phyloP scores from a whole-genome alignment of 2,797 vertebrate species.

The Hipposideros larvatus region DNA sequence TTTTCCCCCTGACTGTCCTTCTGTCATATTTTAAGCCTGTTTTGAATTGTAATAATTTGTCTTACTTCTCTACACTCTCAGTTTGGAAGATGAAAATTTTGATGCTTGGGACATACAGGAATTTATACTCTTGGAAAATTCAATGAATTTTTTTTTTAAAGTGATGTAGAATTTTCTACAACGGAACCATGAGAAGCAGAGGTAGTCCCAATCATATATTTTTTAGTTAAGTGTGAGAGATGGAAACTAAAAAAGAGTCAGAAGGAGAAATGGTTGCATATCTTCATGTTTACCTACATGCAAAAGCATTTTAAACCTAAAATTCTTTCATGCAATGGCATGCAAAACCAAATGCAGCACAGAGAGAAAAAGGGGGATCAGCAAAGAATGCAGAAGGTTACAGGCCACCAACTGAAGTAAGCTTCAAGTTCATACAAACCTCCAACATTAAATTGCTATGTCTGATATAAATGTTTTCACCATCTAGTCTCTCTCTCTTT shows the following conservation, averaged over 20 bases:
- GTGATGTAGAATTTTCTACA: constrained; percentile 45
- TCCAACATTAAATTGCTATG: constrained; percentile 99
- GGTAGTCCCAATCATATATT: constrained; percentile 89
- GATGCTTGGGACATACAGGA: constrained; percentile 28
- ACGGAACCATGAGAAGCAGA: constrained; percentile 26
- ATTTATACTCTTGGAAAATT: constrained; percentile 62
- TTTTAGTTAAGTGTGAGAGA: constrained; percentile 83
- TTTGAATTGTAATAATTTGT: constrained; percentile 27
- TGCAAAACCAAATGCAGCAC: constrained; percentile 87
- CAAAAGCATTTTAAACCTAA: constrained; percentile 86
- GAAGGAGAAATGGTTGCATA: constrained; percentile 82
- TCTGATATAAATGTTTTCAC: constrained; percentile 99
- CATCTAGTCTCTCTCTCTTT: constrained; percentile 99
- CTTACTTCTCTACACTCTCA: constrained; percentile 17
- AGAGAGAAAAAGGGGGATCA: constrained; percentile 84
- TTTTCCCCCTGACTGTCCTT: neutral
- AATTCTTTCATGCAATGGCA: constrained; percentile 82
- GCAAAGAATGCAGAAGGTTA: constrained; percentile 86
- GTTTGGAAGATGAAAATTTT: constrained; percentile 63
- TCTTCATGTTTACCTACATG: constrained; percentile 85
- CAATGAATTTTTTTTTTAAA: constrained; percentile 52
- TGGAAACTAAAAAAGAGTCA: constrained; percentile 84
- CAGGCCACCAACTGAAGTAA: constrained; percentile 90
- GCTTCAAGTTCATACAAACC: constrained; percentile 96
- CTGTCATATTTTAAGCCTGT: constrained; percentile 2